phyloP scores from a whole-genome alignment of 2,797 vertebrate genomes.

The Acomys russatus region DNA sequence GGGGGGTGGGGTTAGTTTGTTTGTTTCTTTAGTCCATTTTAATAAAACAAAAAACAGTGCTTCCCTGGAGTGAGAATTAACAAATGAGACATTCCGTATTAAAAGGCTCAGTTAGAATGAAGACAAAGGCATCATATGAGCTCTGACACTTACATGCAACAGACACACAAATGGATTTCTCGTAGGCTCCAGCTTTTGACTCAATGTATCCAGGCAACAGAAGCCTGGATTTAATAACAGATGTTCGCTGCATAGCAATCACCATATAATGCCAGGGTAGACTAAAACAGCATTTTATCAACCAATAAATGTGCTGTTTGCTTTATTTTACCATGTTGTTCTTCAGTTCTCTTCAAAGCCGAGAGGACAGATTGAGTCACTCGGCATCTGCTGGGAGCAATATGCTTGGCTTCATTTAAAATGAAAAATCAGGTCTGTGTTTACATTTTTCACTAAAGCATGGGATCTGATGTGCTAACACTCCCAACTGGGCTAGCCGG shows the following conservation, averaged over 20 bases:
- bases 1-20: not conserved
- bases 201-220: slow-evolving; percentile 85
- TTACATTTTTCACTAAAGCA: slow-evolving; percentile 77
- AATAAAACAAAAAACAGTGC: slow-evolving; percentile 57
- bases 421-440: slow-evolving; percentile 83
- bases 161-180: slow-evolving; percentile 81
- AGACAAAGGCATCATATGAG: slow-evolving; percentile 70
- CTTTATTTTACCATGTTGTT: slow-evolving; percentile 78
- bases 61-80: slow-evolving; percentile 45
- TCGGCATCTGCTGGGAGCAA: slow-evolving; percentile 75
- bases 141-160: slow-evolving; percentile 65
- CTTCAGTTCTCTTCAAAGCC: slow-evolving; percentile 70
- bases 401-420: slow-evolving; percentile 81
- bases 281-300: slow-evolving; percentile 78
- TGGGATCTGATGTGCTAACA: slow-evolving; percentile 56
- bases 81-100: slow-evolving; percentile 50
- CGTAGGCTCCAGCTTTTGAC: slow-evolving; percentile 77
- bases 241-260: slow-evolving; percentile 72
- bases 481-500: slow-evolving; percentile 75
- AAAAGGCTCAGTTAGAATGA: slow-evolving; percentile 74
- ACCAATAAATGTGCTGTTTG: slow-evolving; percentile 65
- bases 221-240: slow-evolving; percentile 82
- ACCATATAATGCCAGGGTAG: slow-evolving; percentile 68
- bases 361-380: slow-evolving; percentile 79
- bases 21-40: slow-evolving; percentile 48